Percentiles rank a stretch among this genome's conserved stretches.
Conservation (phyloP, 2,113 vertebrate species). For the Osmerus eperlanus region DNA sequence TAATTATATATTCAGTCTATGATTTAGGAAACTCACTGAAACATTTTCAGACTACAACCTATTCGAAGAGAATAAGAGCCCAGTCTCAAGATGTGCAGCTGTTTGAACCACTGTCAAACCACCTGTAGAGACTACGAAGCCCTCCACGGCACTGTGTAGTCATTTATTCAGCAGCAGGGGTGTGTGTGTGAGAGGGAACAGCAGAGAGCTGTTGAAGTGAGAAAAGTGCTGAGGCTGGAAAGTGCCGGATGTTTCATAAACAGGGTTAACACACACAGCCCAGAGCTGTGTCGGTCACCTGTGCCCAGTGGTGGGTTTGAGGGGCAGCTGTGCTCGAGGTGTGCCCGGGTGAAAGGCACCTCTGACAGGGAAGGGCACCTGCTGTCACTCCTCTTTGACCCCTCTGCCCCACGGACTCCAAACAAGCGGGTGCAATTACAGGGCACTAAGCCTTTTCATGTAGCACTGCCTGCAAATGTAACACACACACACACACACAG, state of each 20-base stretch:
- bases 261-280: slow-evolving; percentile 21
- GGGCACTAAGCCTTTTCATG: slow-evolving; percentile 37
- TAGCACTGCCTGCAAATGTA: slow-evolving; percentile 43
- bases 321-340: slow-evolving; percentile 54
- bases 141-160: not conserved
- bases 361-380: slow-evolving; percentile 42
- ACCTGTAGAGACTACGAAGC: not conserved
- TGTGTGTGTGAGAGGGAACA: slow-evolving; percentile 17
- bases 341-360: slow-evolving; percentile 46
- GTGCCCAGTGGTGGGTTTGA: slow-evolving; percentile 57
- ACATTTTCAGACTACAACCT: no score
- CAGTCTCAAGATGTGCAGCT: no score
- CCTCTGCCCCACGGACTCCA: slow-evolving; percentile 44
- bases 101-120: no score
- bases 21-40: no score
- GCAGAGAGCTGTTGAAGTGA: slow-evolving; percentile 20
- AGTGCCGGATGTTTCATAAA: slow-evolving; percentile 1
- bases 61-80: no score
- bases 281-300: slow-evolving; percentile 49
- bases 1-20: no score
- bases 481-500: slow-evolving; percentile 42
- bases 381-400: slow-evolving; percentile 49
- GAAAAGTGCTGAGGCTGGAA: slow-evolving; percentile 27
- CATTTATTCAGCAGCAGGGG: no score
- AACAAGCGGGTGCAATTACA: slow-evolving; percentile 53